These are phyloP conservation scores for Batillaria attramentaria DNA, from an alignment of 1,140 invertebrate genomes.

Conservation along the genomic window DNA sequence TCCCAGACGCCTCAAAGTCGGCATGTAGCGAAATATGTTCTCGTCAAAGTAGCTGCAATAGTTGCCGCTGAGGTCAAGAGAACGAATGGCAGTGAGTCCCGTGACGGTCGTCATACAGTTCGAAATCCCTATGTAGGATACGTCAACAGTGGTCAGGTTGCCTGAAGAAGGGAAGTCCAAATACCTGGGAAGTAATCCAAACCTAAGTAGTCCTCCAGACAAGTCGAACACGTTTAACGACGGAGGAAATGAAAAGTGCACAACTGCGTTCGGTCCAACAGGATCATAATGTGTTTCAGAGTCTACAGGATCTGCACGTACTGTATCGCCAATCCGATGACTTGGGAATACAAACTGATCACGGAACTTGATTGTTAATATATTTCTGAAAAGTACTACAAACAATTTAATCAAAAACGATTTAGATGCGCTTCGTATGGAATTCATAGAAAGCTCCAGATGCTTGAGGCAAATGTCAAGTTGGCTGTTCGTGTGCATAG, in stretches of 20 bases:
- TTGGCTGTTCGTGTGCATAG: not conserved
- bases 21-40: not conserved
- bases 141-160: not conserved
- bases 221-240: not conserved
- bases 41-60: not conserved
- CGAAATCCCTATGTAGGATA: not conserved
- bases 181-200: not conserved
- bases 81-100: constrained; percentile 1
- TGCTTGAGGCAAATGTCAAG: not conserved
- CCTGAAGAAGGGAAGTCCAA: not conserved
- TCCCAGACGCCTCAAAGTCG: not conserved
- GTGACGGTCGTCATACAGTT: not conserved
- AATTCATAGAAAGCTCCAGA: not conserved
- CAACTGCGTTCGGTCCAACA: too few relatives aligned
- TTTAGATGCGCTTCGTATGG: not conserved
- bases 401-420: not conserved
- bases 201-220: not conserved
- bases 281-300: too few relatives aligned
- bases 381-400: too few relatives aligned
- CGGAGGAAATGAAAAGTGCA: too few relatives aligned
- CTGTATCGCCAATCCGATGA: not conserved
- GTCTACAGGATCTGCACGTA: not conserved
- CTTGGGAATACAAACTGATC: not conserved
- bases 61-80: constrained; percentile 11
- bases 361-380: not conserved